Conservation (phyloP, 2,888 invertebrate species). For the Apotomis capreana region DNA sequence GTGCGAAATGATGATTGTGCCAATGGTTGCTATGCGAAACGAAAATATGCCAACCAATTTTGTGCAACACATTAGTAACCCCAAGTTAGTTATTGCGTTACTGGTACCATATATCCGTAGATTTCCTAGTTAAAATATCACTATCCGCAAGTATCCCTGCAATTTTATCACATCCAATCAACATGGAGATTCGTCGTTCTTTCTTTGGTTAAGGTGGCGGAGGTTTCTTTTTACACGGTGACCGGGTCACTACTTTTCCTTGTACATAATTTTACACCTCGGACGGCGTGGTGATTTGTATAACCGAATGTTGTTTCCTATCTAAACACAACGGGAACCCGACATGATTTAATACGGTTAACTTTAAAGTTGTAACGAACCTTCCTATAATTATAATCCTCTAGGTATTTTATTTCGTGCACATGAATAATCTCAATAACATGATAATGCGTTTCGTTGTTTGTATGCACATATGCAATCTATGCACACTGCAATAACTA, state of each 20-base stretch:
- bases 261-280: conserved; percentile 66
- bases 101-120: conserved; percentile 12
- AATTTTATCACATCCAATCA: conserved; percentile 25
- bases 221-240: conserved; percentile 70
- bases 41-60: too few species aligned
- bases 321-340: conserved; percentile 39
- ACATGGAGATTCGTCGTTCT: conserved; percentile 48
- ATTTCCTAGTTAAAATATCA: conserved; percentile 29
- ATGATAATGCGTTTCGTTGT: background rate
- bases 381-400: background rate
- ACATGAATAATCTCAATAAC: conserved; percentile 21
- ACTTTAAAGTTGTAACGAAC: conserved; percentile 19
- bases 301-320: conserved; percentile 58
- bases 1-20: too few species aligned
- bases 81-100: conserved; percentile 10
- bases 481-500: background rate
- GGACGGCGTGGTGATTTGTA: conserved; percentile 66
- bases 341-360: conserved; percentile 24
- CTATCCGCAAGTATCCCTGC: conserved; percentile 34
- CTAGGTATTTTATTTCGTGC: conserved; percentile 14
- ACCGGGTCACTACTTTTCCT: conserved; percentile 68
- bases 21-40: too few species aligned
- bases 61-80: too few species aligned
- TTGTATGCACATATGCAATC: background rate
- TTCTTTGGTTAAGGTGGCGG: conserved; percentile 78